Evolutionary conservation across 2,797 vertebrate species (phyloP).

Genomic region (Scolopax bukidnonensis): DNA sequence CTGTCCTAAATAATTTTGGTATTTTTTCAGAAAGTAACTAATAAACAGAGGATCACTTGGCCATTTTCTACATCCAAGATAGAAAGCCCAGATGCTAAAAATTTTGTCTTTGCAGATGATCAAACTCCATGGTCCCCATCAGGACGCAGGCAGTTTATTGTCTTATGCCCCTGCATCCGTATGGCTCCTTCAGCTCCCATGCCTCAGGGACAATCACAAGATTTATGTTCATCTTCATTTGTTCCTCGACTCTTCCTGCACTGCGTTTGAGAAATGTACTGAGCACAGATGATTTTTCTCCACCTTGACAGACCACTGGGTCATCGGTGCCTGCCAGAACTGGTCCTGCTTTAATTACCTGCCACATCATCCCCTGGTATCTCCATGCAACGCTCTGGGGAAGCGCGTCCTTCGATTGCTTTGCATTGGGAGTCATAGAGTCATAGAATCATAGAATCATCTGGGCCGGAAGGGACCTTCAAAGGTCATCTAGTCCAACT

Average conservation of each 20-base stretch:
- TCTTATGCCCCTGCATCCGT: not conserved
- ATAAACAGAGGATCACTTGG: not conserved
- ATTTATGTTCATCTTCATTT: not conserved
- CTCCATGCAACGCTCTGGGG: rapidly evolving
- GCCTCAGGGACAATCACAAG: not conserved
- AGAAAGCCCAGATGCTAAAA: not conserved
- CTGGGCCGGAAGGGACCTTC: too few species aligned
- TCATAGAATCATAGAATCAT: too few species aligned
- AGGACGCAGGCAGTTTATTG: not conserved
- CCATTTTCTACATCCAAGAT: not conserved
- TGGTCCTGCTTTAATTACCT: rapidly evolving
- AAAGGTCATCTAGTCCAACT: too few species aligned
- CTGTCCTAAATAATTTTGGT: not conserved
- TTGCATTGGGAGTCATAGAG: not conserved
- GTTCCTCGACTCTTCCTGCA: not conserved
- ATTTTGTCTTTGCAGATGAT: not conserved
- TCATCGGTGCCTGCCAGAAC: not conserved
- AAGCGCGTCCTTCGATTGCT: not conserved
- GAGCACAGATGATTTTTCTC: not conserved
- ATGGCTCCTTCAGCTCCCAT: not conserved
- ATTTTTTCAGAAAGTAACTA: not conserved
- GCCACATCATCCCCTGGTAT: not conserved
- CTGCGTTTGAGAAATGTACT: not conserved
- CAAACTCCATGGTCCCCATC: not conserved
- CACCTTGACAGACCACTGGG: not conserved